phyloP scores from a whole-genome alignment of 2,888 invertebrate species.

The Platycheirus rosarum region DNA sequence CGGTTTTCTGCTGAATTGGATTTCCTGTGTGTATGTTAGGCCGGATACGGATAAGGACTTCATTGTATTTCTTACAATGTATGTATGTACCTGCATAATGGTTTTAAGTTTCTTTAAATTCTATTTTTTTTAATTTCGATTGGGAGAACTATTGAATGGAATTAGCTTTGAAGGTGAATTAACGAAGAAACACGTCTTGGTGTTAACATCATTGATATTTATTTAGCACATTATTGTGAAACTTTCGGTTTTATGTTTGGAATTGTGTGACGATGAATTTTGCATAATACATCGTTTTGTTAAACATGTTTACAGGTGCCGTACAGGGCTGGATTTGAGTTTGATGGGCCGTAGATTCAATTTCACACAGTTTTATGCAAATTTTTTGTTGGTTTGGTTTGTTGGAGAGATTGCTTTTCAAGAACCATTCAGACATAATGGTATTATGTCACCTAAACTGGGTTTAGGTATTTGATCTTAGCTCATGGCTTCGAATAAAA shows the following conservation, averaged over 20 bases:
- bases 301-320: background rate
- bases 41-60: constrained; percentile 24
- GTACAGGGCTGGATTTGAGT: constrained; percentile 11
- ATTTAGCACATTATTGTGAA: constrained; percentile 41
- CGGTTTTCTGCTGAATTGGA: constrained; percentile 51
- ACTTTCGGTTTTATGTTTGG: constrained; percentile 45
- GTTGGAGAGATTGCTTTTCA: too few species aligned
- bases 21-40: constrained; percentile 37
- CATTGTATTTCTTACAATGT: constrained; percentile 28
- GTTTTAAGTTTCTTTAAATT: constrained; percentile 52
- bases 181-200: constrained; percentile 19
- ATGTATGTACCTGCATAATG: background rate
- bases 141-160: constrained; percentile 15
- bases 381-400: too few species aligned
- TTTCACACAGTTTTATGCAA: too few species aligned
- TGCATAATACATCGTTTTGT: constrained; percentile 28
- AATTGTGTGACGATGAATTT: constrained; percentile 18
- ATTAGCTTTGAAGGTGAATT: too few species aligned
- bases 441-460: too few species aligned
- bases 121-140: constrained; percentile 19
- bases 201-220: constrained; percentile 29
- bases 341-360: background rate
- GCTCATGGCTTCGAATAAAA: too few species aligned
- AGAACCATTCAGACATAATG: too few species aligned
- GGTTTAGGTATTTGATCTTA: too few species aligned